phyloP scores from a whole-genome alignment of 2,113 vertebrate species.

The Scomber japonicus region DNA sequence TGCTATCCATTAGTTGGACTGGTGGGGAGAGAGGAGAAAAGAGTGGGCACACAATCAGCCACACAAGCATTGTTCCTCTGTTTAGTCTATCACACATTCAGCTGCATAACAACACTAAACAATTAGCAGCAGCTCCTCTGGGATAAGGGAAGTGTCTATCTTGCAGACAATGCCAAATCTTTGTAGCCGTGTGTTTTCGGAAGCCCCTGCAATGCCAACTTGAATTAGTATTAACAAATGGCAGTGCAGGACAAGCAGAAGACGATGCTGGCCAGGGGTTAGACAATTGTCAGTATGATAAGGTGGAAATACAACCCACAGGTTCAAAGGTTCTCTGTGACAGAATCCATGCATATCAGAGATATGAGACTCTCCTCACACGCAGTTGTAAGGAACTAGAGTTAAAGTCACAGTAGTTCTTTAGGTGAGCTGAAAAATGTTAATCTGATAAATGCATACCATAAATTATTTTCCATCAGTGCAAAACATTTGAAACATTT shows the following conservation, averaged over 20 bases:
- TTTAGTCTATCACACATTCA: conserved; percentile 24
- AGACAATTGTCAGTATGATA: conserved; percentile 22
- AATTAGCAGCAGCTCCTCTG: background rate
- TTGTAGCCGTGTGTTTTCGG: background rate
- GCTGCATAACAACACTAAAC: background rate
- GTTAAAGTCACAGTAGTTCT: too few relatives aligned
- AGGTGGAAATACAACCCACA: background rate
- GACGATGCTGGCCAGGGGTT: background rate
- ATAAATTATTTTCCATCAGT: background rate
- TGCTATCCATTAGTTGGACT: conserved; percentile 9
- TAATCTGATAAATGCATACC: too few relatives aligned
- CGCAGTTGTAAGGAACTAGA: too few relatives aligned
- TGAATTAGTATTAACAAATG: conserved; percentile 18
- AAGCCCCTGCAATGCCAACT: background rate
- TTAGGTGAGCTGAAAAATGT: too few relatives aligned
- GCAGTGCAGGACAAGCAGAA: conserved; percentile 5
- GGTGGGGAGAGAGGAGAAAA: background rate
- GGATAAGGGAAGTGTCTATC: too few relatives aligned
- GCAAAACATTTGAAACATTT: background rate
- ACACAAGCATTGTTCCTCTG: conserved; percentile 3
- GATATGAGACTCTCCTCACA: background rate
- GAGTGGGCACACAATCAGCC: background rate
- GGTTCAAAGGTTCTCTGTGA: conserved; percentile 16
- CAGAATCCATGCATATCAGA: background rate
- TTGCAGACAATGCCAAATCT: background rate